Evolutionary conservation across 2,113 vertebrate species (phyloP), one percentile per base, ranked within the genome.

Genomic region (Paraplagusia blochii): DNA sequence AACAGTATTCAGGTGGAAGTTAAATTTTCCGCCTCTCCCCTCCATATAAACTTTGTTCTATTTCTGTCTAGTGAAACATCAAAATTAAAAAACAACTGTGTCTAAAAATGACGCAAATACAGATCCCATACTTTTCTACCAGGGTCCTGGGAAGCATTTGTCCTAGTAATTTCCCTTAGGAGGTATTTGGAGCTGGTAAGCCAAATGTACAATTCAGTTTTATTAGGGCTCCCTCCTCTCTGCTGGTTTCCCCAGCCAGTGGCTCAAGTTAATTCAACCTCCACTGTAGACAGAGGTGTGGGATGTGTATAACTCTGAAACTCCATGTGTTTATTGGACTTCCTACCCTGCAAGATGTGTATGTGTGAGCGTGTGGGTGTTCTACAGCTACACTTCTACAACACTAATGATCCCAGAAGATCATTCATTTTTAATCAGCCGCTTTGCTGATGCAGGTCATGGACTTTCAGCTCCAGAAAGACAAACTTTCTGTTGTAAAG

Each of bases 371-470:
- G 33, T 58, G 16, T 44, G 39, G 39, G 53, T 44, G 43, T n/a
- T n/a, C n/a, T 6, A 29, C 22, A 67, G 53, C 33, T 49, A 44
- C 9, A 4, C 18, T 69, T 46, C 73, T 66, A 34, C 11, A 65
- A 54, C 67, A 77, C 67, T 76, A 18, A 67, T 72, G 63, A 72
- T 57, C 72, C 84, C 69, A 71, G 58, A 74, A 55, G 52, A 67
- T 66, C 67, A 79, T 88, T 81, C 56, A 88, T 85, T 75, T 85
- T 88, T 85, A 84, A 88, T 69, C 72, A 70, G 79, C 49, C 14
- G 52, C 47, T 65, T 74, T 69, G 64, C 57, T 82, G 52, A 82
- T 79, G 66, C 72, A 77, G 82, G 80, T 86, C 78, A 77, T 76
- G 79, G 56, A 69, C 76, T 68, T 62, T 74, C 16, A 17, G 34